Evolutionary conservation across 2,888 invertebrate species (phyloP).

Genomic region (Epirrita christyi): DNA sequence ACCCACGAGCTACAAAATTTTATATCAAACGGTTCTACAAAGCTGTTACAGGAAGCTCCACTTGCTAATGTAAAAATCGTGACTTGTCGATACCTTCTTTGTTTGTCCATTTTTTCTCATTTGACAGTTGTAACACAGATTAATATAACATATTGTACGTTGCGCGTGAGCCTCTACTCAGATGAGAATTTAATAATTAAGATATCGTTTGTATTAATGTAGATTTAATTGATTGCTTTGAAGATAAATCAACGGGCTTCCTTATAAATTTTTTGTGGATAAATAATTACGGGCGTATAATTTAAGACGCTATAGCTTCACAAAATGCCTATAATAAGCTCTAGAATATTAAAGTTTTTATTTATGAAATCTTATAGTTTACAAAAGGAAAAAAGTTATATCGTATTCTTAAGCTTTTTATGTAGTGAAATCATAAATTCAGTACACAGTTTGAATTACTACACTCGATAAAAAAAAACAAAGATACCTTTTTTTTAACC

Average conservation of each 20-base stretch:
- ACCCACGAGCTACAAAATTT: no score
- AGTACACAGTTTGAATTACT: no score
- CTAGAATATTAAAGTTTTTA: no score
- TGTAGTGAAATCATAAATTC: no score
- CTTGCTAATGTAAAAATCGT: conserved; percentile 53
- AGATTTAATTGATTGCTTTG: conserved; percentile 28
- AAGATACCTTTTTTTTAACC: no score
- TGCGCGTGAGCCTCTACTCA: conserved; percentile 22
- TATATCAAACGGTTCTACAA: not conserved
- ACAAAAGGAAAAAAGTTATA: no score
- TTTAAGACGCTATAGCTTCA: no score
- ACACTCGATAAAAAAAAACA: no score
- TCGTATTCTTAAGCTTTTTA: no score
- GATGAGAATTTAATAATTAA: conserved; percentile 32
- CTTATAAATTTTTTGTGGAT: conserved; percentile 10
- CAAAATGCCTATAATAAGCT: no score
- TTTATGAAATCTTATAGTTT: no score
- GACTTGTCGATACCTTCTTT: conserved; percentile 53
- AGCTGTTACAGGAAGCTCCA: not conserved
- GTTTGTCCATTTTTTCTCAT: conserved; percentile 45
- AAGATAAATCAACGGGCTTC: conserved; percentile 27
- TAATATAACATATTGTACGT: not conserved
- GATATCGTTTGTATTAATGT: conserved; percentile 27
- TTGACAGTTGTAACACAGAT: conserved; percentile 4
- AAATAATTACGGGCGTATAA: conserved; percentile 1